These are phyloP conservation scores for Tragopan temminckii DNA, from an alignment of 2,797 vertebrate genomes.

Conservation along the genomic window DNA sequence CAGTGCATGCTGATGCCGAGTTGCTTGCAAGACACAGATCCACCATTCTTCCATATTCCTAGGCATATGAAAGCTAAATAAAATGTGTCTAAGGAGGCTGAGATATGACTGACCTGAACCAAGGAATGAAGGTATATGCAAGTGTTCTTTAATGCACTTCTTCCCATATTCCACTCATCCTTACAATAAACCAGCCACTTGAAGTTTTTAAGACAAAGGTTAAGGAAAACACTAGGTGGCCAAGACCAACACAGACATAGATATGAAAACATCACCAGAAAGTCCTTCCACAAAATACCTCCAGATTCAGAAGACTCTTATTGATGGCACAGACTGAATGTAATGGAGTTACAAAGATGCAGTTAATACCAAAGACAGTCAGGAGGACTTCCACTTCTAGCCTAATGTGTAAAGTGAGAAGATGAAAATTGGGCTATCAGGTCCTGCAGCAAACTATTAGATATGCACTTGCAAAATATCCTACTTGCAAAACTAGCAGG, in stretches of 20 bases:
- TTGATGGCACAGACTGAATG: not conserved
- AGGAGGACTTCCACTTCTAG: not conserved
- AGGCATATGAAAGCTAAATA: not conserved
- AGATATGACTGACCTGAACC: not conserved
- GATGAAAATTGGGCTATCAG: not conserved
- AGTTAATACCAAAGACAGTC: not conserved
- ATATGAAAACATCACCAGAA: not conserved
- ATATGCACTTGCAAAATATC: not conserved
- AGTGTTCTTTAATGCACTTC: not conserved
- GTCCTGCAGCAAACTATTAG: not conserved
- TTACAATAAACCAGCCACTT: not conserved
- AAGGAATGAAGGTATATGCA: not conserved
- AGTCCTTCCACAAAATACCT: not conserved
- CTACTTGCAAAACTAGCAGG: not conserved
- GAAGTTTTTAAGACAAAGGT: not conserved
- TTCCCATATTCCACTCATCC: not conserved
- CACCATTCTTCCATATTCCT: not conserved
- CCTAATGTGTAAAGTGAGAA: not conserved
- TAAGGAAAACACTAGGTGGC: not conserved
- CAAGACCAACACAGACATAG: not conserved
- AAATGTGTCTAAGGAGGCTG: not conserved
- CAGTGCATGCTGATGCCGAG: not conserved
- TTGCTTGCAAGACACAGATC: not conserved
- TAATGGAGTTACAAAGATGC: not conserved
- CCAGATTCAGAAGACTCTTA: not conserved